Percentiles rank a stretch among this genome's conserved stretches.
These are phyloP conservation scores for Graphium colonna DNA, from an alignment of 2,888 invertebrate species.

Conservation along the genomic window DNA sequence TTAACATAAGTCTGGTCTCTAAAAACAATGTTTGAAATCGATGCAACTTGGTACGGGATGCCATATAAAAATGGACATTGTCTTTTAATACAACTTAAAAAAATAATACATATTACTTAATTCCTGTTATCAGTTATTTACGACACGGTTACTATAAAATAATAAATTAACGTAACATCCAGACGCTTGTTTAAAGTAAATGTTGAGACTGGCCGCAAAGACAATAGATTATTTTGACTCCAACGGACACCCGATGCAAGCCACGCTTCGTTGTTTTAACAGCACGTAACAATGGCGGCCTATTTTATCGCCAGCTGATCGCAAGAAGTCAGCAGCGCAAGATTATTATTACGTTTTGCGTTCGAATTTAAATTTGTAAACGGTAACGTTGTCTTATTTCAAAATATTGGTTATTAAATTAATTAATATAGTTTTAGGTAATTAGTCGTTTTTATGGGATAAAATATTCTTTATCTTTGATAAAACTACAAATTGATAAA, in stretches of 20 bases:
- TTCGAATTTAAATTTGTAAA: background rate
- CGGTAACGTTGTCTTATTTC: too few species aligned
- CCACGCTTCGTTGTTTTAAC: slow-evolving; percentile 47
- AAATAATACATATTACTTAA: too few species aligned
- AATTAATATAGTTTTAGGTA: too few species aligned
- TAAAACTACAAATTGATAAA: too few species aligned
- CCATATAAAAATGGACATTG: too few species aligned
- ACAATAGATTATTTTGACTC: slow-evolving; percentile 71
- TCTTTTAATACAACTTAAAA: too few species aligned
- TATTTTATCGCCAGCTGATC: slow-evolving; percentile 25
- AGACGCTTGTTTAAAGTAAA: slow-evolving; percentile 44
- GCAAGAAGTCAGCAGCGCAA: background rate
- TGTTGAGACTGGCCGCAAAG: slow-evolving; percentile 57
- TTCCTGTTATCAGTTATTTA: background rate
- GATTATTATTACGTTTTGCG: background rate
- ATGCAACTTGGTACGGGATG: too few species aligned
- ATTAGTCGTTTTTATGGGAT: too few species aligned
- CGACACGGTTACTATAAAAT: slow-evolving; percentile 4
- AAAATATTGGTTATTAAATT: too few species aligned
- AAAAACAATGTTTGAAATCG: too few species aligned
- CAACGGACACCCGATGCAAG: slow-evolving; percentile 38
- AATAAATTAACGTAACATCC: slow-evolving; percentile 46
- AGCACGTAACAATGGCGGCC: slow-evolving; percentile 58
- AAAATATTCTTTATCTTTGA: too few species aligned
- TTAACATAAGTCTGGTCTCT: too few species aligned